These are phyloP conservation scores for Poeciliopsis turrubarensis DNA, from an alignment of 2,113 vertebrate genomes.

Conservation along the genomic window DNA sequence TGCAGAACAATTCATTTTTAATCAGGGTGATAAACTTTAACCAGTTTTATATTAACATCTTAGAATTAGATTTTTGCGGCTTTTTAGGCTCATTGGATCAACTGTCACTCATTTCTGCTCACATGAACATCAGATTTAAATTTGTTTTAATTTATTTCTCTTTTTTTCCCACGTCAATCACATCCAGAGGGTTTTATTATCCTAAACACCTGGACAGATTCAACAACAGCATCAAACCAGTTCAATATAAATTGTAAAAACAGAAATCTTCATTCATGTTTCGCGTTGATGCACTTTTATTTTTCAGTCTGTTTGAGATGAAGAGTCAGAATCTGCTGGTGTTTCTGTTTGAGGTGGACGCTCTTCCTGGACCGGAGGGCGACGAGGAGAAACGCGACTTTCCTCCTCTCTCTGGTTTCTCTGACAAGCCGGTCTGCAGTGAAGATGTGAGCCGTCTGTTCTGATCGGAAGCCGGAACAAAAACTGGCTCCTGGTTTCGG, in stretches of 20 bases:
- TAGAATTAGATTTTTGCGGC: too few relatives aligned
- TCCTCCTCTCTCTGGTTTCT: background rate
- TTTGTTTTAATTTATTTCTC: too few relatives aligned
- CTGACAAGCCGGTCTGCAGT: background rate
- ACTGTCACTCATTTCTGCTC: too few relatives aligned
- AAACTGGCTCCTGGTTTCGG: background rate
- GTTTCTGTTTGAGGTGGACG: conserved; percentile 34
- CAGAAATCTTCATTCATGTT: background rate
- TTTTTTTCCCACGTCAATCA: too few relatives aligned
- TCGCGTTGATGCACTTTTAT: background rate
- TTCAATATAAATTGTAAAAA: background rate
- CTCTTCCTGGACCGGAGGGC: background rate
- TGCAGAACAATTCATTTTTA: too few relatives aligned
- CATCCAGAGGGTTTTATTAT: too few relatives aligned
- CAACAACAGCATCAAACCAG: too few relatives aligned
- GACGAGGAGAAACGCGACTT: background rate
- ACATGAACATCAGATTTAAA: too few relatives aligned
- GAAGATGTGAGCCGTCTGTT: background rate
- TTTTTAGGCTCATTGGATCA: too few relatives aligned
- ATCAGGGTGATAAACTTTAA: too few relatives aligned
- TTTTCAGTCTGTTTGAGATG: background rate
- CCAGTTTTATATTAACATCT: too few relatives aligned
- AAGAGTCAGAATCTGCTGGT: background rate
- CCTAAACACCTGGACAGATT: too few relatives aligned
- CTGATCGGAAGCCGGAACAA: background rate